A percentile compares a stretch with the other conserved stretches of the same genome.
These are phyloP conservation scores for Pristionchus entomophagus DNA, from an alignment of 2,888 invertebrate species.

Conservation along the genomic window DNA sequence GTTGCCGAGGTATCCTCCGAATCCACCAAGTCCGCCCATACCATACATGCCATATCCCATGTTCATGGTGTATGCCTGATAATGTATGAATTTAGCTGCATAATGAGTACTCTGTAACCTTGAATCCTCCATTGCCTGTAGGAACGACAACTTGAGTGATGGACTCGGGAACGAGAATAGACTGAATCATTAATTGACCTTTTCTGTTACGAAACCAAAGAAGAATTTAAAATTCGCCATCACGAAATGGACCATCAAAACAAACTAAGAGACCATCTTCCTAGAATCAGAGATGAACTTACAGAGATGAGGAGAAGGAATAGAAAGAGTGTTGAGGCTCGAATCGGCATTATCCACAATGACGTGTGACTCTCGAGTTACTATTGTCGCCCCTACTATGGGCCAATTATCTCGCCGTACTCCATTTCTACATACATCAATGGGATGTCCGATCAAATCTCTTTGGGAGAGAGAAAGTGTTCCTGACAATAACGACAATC, in stretches of 20 bases:
- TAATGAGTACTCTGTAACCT: neutral
- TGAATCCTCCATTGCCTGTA: conserved; percentile 38
- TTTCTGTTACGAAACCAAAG: neutral
- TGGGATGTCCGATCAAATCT: conserved; percentile 19
- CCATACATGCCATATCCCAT: conserved; percentile 18
- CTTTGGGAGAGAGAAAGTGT: neutral
- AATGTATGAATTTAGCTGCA: neutral
- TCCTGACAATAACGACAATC: neutral
- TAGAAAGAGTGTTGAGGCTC: neutral
- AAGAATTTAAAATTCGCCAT: neutral
- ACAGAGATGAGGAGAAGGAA: neutral
- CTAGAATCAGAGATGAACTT: neutral
- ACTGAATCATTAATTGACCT: neutral
- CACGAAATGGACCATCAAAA: conserved; percentile 10
- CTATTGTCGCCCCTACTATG: conserved; percentile 27
- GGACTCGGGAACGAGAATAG: neutral
- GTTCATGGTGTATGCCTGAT: conserved; percentile 15
- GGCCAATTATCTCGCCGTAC: conserved; percentile 23
- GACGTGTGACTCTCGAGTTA: conserved; percentile 38
- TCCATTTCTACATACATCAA: neutral
- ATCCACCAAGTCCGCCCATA: conserved; percentile 10
- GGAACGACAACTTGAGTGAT: conserved; percentile 45
- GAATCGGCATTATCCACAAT: conserved; percentile 7
- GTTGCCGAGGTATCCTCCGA: conserved; percentile 39
- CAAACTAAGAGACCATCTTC: neutral